phyloP scores from a whole-genome alignment of 92 coral and sea anemone genomes.

The Parazoanthus atlanticus region DNA sequence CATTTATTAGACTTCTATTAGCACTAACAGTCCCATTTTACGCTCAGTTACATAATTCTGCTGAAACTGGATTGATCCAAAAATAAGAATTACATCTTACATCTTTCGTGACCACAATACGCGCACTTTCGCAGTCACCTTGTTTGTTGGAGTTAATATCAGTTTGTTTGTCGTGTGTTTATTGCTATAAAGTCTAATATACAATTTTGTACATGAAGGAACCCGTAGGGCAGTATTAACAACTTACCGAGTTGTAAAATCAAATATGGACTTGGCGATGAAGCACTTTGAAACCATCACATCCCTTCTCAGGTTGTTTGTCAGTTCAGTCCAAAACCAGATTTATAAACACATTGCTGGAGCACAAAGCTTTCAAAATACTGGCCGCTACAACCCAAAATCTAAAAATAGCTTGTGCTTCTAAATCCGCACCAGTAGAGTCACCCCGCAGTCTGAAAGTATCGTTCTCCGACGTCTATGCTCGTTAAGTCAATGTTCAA shows the following conservation, averaged over 20 bases:
- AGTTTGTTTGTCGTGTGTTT: neutral
- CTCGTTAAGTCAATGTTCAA: neutral
- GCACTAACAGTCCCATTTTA: neutral
- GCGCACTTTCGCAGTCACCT: neutral
- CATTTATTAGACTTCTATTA: no score
- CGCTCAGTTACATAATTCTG: neutral
- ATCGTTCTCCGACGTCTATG: neutral
- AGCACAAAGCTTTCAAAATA: neutral
- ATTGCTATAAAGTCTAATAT: slow-evolving; percentile 1
- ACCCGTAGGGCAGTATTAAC: neutral
- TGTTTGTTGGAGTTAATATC: neutral
- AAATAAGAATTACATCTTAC: neutral
- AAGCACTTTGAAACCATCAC: neutral
- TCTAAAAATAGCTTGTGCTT: neutral
- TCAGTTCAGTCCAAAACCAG: neutral
- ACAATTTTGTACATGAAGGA: neutral
- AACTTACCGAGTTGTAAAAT: neutral
- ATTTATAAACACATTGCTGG: neutral
- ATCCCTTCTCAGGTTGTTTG: neutral
- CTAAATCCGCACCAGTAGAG: neutral
- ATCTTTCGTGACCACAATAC: neutral
- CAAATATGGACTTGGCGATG: neutral
- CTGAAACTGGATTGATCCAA: neutral
- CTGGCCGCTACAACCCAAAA: no score
- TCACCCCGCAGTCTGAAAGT: neutral